phyloP scores from a whole-genome alignment of 2,113 vertebrate species.

The Onychorhynchus coronatus region DNA sequence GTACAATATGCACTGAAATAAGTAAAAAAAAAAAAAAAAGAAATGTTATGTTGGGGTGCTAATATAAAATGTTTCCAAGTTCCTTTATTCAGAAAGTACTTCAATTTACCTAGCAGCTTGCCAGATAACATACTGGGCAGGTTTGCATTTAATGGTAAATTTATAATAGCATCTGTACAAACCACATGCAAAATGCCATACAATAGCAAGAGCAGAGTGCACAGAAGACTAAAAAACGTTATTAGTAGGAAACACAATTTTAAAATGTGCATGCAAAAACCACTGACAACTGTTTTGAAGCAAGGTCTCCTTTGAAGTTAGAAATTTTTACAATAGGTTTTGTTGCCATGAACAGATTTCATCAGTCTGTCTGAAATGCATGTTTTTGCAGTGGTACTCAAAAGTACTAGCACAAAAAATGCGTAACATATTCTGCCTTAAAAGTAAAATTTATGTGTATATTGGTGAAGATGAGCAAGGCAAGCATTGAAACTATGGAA shows the following conservation, averaged over 20 bases:
- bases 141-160: neutral
- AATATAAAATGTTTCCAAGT: neutral
- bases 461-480: neutral
- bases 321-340: neutral
- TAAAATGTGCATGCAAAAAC: neutral
- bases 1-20: neutral
- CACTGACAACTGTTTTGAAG: neutral
- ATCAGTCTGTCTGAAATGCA: neutral
- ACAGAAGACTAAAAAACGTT: neutral
- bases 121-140: neutral
- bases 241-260: neutral
- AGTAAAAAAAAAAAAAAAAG: neutral
- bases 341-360: neutral
- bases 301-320: neutral
- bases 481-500: neutral
- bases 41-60: neutral
- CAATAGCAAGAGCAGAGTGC: neutral
- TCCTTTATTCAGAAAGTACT: neutral
- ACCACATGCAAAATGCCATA: conserved; percentile 9
- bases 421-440: neutral
- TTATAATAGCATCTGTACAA: neutral
- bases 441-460: neutral
- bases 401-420: conserved; percentile 5
- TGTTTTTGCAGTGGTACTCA: conserved; percentile 21
- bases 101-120: neutral